Evolutionary conservation across 2,797 vertebrate species (phyloP).

Genomic region (Xenentodon cancila): DNA sequence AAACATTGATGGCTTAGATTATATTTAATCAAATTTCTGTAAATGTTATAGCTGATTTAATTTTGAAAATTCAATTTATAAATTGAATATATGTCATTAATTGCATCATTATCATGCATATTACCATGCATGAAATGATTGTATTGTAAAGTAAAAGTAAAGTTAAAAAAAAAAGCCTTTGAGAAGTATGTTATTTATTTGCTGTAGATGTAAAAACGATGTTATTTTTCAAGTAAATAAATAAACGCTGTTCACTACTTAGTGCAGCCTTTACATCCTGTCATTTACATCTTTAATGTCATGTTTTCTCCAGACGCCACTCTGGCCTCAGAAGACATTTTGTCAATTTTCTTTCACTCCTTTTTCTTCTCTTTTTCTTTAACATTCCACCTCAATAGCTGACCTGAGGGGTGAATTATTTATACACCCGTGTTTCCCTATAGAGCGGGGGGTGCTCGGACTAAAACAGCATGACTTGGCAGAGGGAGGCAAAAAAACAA

Average conservation of each 20-base stretch:
- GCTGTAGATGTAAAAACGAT: background rate
- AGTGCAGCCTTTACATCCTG: slow-evolving; percentile 27
- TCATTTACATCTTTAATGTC: slow-evolving; percentile 57
- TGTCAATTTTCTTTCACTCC: slow-evolving; percentile 8
- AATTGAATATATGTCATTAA: background rate
- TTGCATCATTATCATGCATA: background rate
- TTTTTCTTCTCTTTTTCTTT: slow-evolving; percentile 37
- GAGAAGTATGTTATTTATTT: no score
- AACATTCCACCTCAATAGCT: slow-evolving; percentile 46
- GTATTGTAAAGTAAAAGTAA: no score
- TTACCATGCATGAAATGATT: background rate
- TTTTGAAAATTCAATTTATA: background rate
- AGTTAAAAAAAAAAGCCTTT: no score
- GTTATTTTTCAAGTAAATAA: slow-evolving; percentile 4
- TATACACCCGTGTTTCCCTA: slow-evolving; percentile 87
- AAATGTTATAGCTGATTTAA: slow-evolving; percentile 1
- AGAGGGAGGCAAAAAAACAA: slow-evolving; percentile 39
- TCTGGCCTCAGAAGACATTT: slow-evolving; percentile 33
- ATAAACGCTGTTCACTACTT: slow-evolving; percentile 1
- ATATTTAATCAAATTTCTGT: slow-evolving; percentile 2
- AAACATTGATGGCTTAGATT: background rate
- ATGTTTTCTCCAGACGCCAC: slow-evolving; percentile 37
- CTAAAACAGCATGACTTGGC: slow-evolving; percentile 65
- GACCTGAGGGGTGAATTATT: slow-evolving; percentile 75
- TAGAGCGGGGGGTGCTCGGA: slow-evolving; percentile 55